Evolutionary conservation across 2,888 invertebrate genomes (phyloP).

Genomic region (Eupithecia tripunctaria): DNA sequence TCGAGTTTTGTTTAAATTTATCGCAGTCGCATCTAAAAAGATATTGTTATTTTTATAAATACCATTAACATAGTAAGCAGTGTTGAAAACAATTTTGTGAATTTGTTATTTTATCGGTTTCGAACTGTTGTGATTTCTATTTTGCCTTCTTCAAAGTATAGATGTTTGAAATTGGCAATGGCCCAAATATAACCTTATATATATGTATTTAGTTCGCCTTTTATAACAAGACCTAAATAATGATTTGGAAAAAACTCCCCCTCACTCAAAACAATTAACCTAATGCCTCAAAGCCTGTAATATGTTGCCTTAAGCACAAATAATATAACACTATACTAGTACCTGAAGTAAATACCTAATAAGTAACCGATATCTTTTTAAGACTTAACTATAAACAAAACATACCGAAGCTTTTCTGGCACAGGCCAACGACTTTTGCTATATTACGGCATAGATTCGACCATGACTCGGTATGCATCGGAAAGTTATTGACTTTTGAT

Average conservation of each 20-base stretch:
- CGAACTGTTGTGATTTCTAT: not conserved
- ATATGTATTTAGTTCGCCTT: no score
- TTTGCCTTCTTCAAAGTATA: not conserved
- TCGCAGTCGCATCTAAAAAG: constrained; percentile 49
- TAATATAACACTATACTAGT: no score
- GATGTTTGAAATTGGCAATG: not conserved
- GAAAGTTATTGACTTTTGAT: constrained; percentile 85
- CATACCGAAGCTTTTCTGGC: not conserved
- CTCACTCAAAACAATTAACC: no score
- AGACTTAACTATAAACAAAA: not conserved
- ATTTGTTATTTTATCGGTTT: not conserved
- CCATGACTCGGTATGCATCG: constrained; percentile 81
- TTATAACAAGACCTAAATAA: not conserved
- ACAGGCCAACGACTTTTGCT: constrained; percentile 37
- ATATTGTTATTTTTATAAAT: constrained; percentile 23
- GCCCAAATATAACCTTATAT: no score
- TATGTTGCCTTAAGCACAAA: no score
- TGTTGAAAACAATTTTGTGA: not conserved
- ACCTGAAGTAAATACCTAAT: not conserved
- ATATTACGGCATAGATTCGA: constrained; percentile 69
- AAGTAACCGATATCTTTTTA: not conserved
- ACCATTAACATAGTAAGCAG: not conserved
- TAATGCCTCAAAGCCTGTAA: no score
- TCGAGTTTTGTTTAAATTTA: constrained; percentile 52
- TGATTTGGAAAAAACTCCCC: no score